Base-by-base conservation (phyloP, 2,888 invertebrate genomes). In the Rotaria sp. region DNA sequence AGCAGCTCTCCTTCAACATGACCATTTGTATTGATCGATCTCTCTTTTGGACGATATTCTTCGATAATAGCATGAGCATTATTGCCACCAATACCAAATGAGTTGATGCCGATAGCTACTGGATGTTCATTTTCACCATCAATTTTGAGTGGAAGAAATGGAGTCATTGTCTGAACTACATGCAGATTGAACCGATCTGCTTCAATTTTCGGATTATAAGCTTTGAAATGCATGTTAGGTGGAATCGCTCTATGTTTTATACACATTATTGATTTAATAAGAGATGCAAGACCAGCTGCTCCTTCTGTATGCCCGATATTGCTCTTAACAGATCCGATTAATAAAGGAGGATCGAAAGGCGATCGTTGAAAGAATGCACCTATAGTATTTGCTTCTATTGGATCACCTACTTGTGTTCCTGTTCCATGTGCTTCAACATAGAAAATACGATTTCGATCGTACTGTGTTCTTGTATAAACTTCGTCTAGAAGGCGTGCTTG, bases 51-150 rank as follows among this genome's bases (percentile, higher is more conserved):
- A 8, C 18, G 50, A 50, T 50, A 84, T 30, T 84, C 84, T 52
- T 84, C 84, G 13, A 89, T 85, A 38, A 89, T 87, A 18, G 88
- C 88, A 87, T 90, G 89, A 45, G 88, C 85, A 84, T 90, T 90
- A n/a, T 89, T 88, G 38, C 89, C 89, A 2, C 89, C 89, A 86
- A 89, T 89, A 0, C 89, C 89, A 87, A 89, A 90, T 30, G 88
- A 89, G 84, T 89, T 89, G 1, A 89, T 87, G 84, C 88, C 89
- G 13, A 88, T 88, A 15, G 88, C 45, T 67, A 89, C 87, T 10
- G 87, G 35, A 26, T 85, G 55, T 4, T 57, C 26, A 15, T 26
- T 24, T 50, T 5, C 5, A 11, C 45, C 5, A 11, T 50, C 18
- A 50, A 2, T 50, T 2, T 50, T 15, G 50, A 15, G 18, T 18